phyloP scores from a whole-genome alignment of 2,797 vertebrate genomes.

The Poecilia velifera region DNA sequence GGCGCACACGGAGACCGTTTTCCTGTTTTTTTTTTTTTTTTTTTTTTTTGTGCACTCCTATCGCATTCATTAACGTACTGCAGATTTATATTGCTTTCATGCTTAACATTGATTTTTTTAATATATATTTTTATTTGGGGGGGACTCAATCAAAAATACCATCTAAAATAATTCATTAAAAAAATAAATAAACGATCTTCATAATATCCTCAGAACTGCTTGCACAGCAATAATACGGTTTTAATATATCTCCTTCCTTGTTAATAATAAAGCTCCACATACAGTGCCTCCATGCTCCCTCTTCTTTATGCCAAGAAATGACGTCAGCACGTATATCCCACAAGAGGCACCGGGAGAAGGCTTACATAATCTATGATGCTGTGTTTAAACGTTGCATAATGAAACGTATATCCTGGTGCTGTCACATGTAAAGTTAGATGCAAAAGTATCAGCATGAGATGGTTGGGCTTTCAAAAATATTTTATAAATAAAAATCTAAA shows the following conservation, averaged over 20 bases:
- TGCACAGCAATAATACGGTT: background rate
- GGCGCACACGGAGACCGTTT: background rate
- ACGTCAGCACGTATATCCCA: conserved; percentile 60
- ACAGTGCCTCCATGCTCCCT: conserved; percentile 1
- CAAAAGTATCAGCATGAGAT: background rate
- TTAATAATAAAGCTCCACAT: conserved; percentile 7
- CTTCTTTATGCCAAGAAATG: conserved; percentile 33
- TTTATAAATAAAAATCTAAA: background rate
- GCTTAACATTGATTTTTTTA: background rate
- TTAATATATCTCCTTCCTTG: background rate
- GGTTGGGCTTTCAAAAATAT: background rate
- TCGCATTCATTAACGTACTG: background rate
- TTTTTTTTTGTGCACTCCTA: background rate
- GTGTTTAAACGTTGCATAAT: conserved; percentile 68
- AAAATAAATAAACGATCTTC: background rate
- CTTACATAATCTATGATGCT: conserved; percentile 65
- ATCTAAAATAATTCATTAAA: background rate
- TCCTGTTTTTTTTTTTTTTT: background rate
- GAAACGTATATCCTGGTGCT: conserved; percentile 33
- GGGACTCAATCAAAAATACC: background rate
- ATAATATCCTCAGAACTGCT: background rate
- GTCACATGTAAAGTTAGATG: background rate
- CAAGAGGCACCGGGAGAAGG: conserved; percentile 45
- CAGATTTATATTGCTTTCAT: background rate
- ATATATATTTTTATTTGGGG: background rate